phyloP scores from a whole-genome alignment of 2,113 vertebrate genomes.

The Coreoperca whiteheadi region DNA sequence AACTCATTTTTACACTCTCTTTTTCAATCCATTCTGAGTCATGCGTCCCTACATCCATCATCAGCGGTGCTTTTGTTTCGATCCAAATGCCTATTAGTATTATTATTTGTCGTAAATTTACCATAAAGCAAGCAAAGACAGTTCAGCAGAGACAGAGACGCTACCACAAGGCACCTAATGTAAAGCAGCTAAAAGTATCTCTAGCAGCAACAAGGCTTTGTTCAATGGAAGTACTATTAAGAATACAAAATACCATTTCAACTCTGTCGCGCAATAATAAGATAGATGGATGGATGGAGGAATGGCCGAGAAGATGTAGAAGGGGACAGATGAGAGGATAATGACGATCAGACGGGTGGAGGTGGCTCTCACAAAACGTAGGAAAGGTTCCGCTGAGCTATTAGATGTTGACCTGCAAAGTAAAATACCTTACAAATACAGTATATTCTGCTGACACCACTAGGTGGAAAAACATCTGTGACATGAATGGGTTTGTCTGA shows the following conservation, averaged over 20 bases:
- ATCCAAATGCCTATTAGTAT: neutral
- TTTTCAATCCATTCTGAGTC: slow-evolving; percentile 4
- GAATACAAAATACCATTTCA: neutral
- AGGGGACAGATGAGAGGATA: neutral
- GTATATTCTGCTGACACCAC: neutral
- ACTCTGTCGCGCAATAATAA: slow-evolving; percentile 17
- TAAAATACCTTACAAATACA: neutral
- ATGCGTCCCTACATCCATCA: slow-evolving; percentile 33
- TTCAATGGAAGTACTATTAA: slow-evolving; percentile 39
- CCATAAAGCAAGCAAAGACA: slow-evolving; percentile 40
- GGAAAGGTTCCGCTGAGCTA: slow-evolving; percentile 12
- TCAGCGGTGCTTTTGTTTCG: neutral
- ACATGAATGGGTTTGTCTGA: neutral
- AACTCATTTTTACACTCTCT: slow-evolving; percentile 2
- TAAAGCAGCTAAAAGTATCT: slow-evolving; percentile 73
- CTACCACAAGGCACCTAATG: slow-evolving; percentile 82
- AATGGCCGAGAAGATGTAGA: slow-evolving; percentile 14
- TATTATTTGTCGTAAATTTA: neutral
- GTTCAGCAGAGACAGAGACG: slow-evolving; percentile 30
- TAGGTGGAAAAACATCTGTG: neutral
- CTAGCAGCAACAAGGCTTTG: slow-evolving; percentile 66
- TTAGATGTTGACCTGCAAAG: neutral
- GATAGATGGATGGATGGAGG: slow-evolving; percentile 10
- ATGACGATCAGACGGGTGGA: slow-evolving; percentile 35
- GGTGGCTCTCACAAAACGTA: slow-evolving; percentile 54